Evolutionary conservation across 2,113 vertebrate species (phyloP), one percentile per base, ranked within the genome.

Genomic region (Epinephelus lanceolatus): DNA sequence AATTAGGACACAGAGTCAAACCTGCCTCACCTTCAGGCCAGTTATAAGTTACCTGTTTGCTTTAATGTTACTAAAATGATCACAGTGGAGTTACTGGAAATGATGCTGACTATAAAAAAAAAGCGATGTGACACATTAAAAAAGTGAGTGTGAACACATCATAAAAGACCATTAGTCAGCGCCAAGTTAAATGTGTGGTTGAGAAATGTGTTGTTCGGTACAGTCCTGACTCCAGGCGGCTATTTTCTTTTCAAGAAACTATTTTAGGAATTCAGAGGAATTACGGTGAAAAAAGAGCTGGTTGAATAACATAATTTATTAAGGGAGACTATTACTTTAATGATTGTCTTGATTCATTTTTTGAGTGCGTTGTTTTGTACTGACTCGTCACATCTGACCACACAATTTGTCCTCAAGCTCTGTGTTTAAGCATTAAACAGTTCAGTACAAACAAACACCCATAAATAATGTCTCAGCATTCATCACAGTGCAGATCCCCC

Each of bases 211-310:
- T 71, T 82, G 52, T 73, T 81, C 12, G n/a, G 55, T 60, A 68
- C 17, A 76, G 49, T 62, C 47, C 2, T 55, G 53, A 57, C 71
- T 65, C 17, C 47, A 59, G 70, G 76, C 59, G 30, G n/a, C 56
- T 56, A 51, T 71, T 88, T 81, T 61, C 56, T 60, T 45, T 45
- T 18, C 9, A 57, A 63, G 23, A 75, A 80, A 86, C 60, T 76
- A 85, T 87, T 70, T 83, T 11, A 86, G 83, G 67, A 72, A 91
- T 88, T 83, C 33, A 61, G 7, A 69, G 2, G 21, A 65, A 67
- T 60, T 60, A 37, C 65, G 33, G 68, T 55, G 12, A 62, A 49
- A 71, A 63, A 25, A 2, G 65, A 2, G 61, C 25, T 11, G 37
- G 51, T 9, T 53, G 10, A 74, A 33, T 52, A 33, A 51, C 51